A percentile compares a stretch with the other conserved stretches of the same genome.
These are phyloP conservation scores for Drosophila picticornis DNA, from an alignment of 2,888 invertebrate genomes.

Conservation along the genomic window DNA sequence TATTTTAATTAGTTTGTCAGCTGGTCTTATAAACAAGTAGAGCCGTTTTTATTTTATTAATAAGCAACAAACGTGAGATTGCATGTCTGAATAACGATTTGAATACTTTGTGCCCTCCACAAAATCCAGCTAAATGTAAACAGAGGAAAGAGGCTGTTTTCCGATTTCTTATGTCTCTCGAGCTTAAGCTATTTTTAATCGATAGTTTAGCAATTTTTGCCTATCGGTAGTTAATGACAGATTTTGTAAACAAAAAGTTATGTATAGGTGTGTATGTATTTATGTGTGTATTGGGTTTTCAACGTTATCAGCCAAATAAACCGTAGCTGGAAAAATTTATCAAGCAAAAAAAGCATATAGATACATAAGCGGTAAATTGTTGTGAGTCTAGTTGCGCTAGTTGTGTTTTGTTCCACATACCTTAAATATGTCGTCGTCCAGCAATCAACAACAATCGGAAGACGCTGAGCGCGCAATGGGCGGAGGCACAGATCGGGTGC, in stretches of 20 bases:
- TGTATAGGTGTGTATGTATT: constrained; percentile 13
- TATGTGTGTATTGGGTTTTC: constrained; percentile 37
- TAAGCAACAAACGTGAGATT: not conserved
- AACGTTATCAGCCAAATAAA: constrained; percentile 51
- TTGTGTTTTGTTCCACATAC: constrained; percentile 34
- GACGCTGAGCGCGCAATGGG: constrained; percentile 43
- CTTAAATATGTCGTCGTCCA: constrained; percentile 60
- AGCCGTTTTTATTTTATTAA: not conserved
- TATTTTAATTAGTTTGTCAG: not conserved
- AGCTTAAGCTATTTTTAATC: not conserved
- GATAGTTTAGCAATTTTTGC: not conserved
- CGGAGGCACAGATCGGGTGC: constrained; percentile 12
- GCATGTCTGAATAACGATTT: not conserved
- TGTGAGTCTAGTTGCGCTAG: constrained; percentile 46
- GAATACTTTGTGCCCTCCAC: not conserved
- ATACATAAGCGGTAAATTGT: constrained; percentile 35
- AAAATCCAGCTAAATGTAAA: not conserved
- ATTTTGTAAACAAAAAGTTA: constrained; percentile 46
- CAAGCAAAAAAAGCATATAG: constrained; percentile 28
- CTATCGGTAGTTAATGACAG: constrained; percentile 27
- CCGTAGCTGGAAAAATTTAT: constrained; percentile 51
- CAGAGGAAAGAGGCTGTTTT: rapidly evolving
- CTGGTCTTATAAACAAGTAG: not conserved
- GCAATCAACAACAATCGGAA: constrained; percentile 29
- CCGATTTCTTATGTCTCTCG: not conserved